Evolutionary conservation across 1,140 invertebrate species (phyloP).

Genomic region (Heliconius hermathena): DNA sequence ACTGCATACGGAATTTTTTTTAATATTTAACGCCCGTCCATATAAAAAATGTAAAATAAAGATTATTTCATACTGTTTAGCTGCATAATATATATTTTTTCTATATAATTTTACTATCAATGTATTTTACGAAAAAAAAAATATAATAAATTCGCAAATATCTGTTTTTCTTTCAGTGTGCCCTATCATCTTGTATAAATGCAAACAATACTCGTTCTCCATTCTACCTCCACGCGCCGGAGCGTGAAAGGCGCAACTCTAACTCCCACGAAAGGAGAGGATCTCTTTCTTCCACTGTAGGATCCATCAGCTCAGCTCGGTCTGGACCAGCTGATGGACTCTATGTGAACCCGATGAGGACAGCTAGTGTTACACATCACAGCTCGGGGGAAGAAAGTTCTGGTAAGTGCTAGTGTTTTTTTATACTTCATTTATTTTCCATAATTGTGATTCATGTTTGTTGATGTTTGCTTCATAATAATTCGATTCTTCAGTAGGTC

Average conservation of each 20-base stretch:
- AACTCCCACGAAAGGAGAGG: slow-evolving; percentile 56
- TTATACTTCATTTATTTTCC: too few species aligned
- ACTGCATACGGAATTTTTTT: too few species aligned
- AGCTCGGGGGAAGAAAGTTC: slow-evolving; percentile 77
- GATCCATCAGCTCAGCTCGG: slow-evolving; percentile 75
- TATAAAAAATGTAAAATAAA: too few species aligned
- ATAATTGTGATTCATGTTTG: too few species aligned
- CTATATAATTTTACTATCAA: too few species aligned
- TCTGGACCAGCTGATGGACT: slow-evolving; percentile 88
- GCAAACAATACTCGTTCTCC: slow-evolving; percentile 81
- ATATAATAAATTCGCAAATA: not conserved
- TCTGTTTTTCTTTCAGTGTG: slow-evolving; percentile 74
- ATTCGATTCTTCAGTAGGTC: not conserved
- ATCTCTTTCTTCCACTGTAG: slow-evolving; percentile 60
- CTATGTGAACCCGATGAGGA: slow-evolving; percentile 89
- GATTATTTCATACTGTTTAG: too few species aligned
- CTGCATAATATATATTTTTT: too few species aligned
- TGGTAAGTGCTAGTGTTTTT: slow-evolving; percentile 50
- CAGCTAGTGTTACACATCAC: slow-evolving; percentile 58
- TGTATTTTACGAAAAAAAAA: too few species aligned
- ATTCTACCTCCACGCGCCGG: slow-evolving; percentile 88
- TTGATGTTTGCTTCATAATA: too few species aligned
- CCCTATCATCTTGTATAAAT: slow-evolving; percentile 81
- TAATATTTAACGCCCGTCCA: too few species aligned
- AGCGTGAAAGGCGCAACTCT: slow-evolving; percentile 53